These are phyloP conservation scores for Lycocerus yunnanus DNA, from an alignment of 2,888 invertebrate genomes.

Conservation along the genomic window DNA sequence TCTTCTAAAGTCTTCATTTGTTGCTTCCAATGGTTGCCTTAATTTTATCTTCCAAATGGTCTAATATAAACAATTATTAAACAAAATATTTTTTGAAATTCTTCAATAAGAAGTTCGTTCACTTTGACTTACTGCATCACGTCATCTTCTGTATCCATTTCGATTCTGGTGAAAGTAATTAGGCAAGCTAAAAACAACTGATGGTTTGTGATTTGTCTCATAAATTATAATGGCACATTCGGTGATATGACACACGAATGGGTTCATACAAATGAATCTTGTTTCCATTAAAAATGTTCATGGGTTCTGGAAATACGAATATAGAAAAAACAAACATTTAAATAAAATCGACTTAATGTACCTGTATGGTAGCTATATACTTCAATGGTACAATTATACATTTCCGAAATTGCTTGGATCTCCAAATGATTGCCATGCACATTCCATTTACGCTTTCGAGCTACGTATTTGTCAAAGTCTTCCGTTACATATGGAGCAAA, in stretches of 20 bases:
- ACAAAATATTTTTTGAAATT: background rate
- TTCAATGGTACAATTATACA: constrained; percentile 86
- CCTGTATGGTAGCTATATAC: constrained; percentile 79
- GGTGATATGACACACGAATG: constrained; percentile 83
- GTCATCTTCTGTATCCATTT: constrained; percentile 72
- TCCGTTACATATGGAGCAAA: constrained; percentile 89
- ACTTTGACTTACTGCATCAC: constrained; percentile 76
- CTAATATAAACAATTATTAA: constrained; percentile 53
- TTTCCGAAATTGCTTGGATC: constrained; percentile 88
- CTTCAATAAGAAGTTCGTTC: constrained; percentile 79
- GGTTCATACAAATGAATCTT: constrained; percentile 78
- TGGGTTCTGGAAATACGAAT: constrained; percentile 66
- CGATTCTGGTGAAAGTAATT: constrained; percentile 72
- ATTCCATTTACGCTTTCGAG: constrained; percentile 76
- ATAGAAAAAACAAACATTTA: background rate
- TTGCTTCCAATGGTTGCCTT: constrained; percentile 90
- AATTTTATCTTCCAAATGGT: constrained; percentile 88
- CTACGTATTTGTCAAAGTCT: constrained; percentile 82
- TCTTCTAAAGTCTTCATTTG: constrained; percentile 89
- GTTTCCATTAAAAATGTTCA: constrained; percentile 82
- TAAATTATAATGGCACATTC: constrained; percentile 88
- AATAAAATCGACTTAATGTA: constrained; percentile 45
- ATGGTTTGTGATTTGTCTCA: constrained; percentile 80
- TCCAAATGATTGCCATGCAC: constrained; percentile 91
- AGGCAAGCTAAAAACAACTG: constrained; percentile 81